Conservation (phyloP, 2,113 vertebrate species). For the Ictalurus punctatus region DNA sequence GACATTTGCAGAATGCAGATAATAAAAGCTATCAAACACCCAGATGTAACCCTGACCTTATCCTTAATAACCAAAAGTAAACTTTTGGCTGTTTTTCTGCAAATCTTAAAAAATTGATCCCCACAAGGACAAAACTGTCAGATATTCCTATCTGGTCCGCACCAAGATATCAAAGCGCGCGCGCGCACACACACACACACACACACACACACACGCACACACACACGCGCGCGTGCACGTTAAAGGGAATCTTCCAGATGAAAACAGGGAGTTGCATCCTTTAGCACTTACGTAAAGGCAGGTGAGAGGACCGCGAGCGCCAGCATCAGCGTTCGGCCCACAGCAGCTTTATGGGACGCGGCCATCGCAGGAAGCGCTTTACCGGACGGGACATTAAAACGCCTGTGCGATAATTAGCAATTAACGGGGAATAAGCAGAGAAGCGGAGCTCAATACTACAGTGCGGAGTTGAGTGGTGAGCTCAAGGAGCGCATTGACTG, state of each 20-base stretch:
- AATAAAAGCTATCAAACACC: not conserved
- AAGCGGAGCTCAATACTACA: slow-evolving; percentile 59
- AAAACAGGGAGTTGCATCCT: slow-evolving; percentile 26
- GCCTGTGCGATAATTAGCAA: slow-evolving; percentile 55
- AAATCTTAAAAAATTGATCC: not conserved
- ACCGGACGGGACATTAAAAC: slow-evolving; percentile 80
- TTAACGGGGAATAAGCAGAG: slow-evolving; percentile 57
- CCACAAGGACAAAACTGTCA: not conserved
- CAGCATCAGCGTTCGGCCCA: slow-evolving; percentile 77
- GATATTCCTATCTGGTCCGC: not conserved
- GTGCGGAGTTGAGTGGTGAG: slow-evolving; percentile 70
- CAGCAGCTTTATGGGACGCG: slow-evolving; percentile 71
- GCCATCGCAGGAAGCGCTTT: slow-evolving; percentile 73
- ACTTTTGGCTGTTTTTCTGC: not conserved
- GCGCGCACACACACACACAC: not conserved
- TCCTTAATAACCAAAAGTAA: not conserved
- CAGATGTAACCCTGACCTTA: not conserved
- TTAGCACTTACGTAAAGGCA: slow-evolving; percentile 77
- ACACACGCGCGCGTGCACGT: not conserved
- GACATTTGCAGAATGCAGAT: not conserved
- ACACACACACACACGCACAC: not conserved
- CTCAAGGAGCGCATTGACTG: slow-evolving; percentile 64
- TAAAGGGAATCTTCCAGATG: not conserved
- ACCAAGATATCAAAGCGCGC: not conserved
- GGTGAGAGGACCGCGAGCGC: slow-evolving; percentile 77